Evolutionary conservation across 1,140 invertebrate genomes (phyloP).

Genomic region (Asbolus verrucosus): DNA sequence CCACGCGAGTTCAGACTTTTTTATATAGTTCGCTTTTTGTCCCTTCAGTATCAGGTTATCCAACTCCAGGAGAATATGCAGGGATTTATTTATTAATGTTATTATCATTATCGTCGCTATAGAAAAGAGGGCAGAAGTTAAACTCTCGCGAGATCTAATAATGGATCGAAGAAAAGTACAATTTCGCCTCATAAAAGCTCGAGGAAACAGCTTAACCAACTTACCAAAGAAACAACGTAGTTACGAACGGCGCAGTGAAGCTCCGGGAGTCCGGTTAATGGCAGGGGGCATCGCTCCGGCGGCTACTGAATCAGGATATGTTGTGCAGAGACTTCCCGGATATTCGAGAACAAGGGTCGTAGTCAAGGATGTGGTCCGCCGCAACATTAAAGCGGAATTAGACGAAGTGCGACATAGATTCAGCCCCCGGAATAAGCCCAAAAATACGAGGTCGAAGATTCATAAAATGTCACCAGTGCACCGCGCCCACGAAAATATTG

Average conservation of each 20-base stretch:
- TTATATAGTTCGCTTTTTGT: too few relatives aligned
- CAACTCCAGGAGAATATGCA: too few relatives aligned
- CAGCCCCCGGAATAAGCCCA: background rate
- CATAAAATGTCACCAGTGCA: background rate
- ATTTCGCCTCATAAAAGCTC: conserved; percentile 20
- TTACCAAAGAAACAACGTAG: conserved; percentile 39
- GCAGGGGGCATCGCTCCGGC: conserved; percentile 37
- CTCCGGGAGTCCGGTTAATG: conserved; percentile 33
- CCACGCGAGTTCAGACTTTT: too few relatives aligned
- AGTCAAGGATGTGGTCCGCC: conserved; percentile 45
- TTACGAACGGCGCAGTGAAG: conserved; percentile 40
- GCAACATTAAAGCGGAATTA: conserved; percentile 47
- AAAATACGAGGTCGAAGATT: background rate
- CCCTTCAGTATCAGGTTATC: too few relatives aligned
- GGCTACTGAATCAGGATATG: conserved; percentile 32
- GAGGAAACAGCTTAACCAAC: conserved; percentile 45
- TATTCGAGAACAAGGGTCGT: conserved; percentile 45
- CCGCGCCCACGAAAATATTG: background rate
- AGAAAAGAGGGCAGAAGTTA: conserved; percentile 19
- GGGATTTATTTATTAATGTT: too few relatives aligned
- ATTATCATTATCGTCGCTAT: too few relatives aligned
- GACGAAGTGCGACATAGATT: conserved; percentile 25
- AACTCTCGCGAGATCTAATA: conserved; percentile 24
- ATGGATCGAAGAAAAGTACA: conserved; percentile 25
- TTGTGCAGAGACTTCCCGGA: conserved; percentile 29